phyloP scores from a whole-genome alignment of 1,140 invertebrate genomes.

The Micrasema longulum region DNA sequence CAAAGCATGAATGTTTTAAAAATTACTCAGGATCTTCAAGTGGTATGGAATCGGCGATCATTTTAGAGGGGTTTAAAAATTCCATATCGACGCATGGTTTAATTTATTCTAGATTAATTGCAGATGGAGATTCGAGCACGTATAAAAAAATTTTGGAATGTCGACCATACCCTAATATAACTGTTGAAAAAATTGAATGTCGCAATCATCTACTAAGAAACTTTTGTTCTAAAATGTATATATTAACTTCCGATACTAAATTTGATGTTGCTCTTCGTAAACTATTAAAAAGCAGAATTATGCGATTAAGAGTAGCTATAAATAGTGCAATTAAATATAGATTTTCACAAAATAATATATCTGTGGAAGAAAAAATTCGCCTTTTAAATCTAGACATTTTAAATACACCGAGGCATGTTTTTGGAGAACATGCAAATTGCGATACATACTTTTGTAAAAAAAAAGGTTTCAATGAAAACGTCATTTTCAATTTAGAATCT shows the following conservation, averaged over 20 bases:
- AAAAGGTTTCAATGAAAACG: too few species aligned
- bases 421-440: background rate
- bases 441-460: constrained; percentile 1
- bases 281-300: background rate
- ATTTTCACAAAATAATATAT: background rate
- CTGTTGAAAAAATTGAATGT: constrained; percentile 61
- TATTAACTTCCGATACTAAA: constrained; percentile 9
- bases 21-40: constrained; percentile 5
- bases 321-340: background rate
- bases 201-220: constrained; percentile 56
- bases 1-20: background rate
- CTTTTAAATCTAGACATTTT: background rate
- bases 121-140: constrained; percentile 63
- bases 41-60: background rate
- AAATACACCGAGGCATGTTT: background rate
- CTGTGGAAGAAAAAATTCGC: constrained; percentile 7
- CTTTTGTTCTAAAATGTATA: constrained; percentile 49
- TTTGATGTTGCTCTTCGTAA: background rate
- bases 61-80: constrained; percentile 58
- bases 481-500: background rate
- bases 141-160: constrained; percentile 56
- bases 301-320: background rate
- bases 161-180: constrained; percentile 56
- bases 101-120: constrained; percentile 60
- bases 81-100: constrained; percentile 59